Conservation (phyloP, 2,113 vertebrate species). For the Laterallus jamaicensis region DNA sequence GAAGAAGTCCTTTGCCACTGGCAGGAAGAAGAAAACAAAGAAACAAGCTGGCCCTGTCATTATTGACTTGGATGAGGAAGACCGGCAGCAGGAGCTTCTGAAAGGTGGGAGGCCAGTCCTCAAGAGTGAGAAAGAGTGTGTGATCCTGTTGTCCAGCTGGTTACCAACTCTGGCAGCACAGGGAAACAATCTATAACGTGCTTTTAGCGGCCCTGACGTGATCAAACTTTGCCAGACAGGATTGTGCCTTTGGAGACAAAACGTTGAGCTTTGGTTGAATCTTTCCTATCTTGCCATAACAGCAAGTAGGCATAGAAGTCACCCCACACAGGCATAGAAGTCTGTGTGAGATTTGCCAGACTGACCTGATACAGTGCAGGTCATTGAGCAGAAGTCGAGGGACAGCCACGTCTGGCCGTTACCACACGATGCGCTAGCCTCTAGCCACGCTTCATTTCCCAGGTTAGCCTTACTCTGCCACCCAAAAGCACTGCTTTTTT, state of each 20-base stretch:
- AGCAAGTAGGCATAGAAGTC: background rate
- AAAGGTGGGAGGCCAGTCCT: conserved; percentile 79
- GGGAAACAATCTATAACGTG: background rate
- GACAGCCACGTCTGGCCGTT: background rate
- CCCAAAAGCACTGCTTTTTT: background rate
- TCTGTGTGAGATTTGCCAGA: background rate
- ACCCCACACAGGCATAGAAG: too few relatives aligned
- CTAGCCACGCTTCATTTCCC: background rate
- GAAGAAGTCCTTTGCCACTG: conserved; percentile 95
- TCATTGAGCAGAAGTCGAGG: background rate
- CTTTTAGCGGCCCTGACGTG: background rate
- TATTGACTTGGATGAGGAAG: conserved; percentile 98
- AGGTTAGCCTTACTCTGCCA: background rate
- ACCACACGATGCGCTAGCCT: background rate
- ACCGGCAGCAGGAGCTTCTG: conserved; percentile 95
- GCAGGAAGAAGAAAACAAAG: conserved; percentile 96
- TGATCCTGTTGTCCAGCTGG: background rate
- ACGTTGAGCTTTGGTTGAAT: background rate
- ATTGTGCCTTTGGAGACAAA: background rate
- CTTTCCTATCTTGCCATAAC: background rate
- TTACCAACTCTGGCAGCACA: background rate
- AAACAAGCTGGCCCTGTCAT: conserved; percentile 94
- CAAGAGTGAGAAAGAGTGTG: background rate
- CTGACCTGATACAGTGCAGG: background rate
- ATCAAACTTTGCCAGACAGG: background rate